Percentiles rank a stretch among this genome's conserved stretches.
phyloP scores from a whole-genome alignment of 1,140 invertebrate genomes.

The Trissolcus basalis region DNA sequence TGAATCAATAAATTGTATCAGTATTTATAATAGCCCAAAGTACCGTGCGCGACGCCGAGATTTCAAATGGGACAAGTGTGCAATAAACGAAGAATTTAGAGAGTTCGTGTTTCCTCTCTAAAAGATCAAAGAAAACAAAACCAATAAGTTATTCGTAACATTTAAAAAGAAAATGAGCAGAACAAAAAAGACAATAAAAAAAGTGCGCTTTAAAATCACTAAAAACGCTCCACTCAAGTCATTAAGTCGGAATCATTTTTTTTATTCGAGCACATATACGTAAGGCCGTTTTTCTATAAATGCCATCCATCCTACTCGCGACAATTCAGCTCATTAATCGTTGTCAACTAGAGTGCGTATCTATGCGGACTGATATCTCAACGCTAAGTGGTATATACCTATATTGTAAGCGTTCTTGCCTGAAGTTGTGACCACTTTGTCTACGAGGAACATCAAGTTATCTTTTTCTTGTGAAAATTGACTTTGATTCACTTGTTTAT shows the following conservation, averaged over 20 bases:
- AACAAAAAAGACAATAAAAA: too few relatives aligned
- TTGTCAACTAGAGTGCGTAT: conserved; percentile 33
- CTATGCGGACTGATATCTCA: conserved; percentile 19
- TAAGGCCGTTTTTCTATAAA: conserved; percentile 38
- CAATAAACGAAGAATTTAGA: conserved; percentile 32
- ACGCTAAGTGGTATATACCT: conserved; percentile 11
- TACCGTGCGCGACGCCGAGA: conserved; percentile 15
- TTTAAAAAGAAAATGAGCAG: too few relatives aligned
- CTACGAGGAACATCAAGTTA: too few relatives aligned
- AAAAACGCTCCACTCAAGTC: not conserved
- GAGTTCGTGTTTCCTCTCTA: conserved; percentile 17
- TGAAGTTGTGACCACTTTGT: too few relatives aligned
- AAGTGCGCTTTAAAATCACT: too few relatives aligned
- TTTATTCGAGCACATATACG: conserved; percentile 4
- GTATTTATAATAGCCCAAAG: conserved; percentile 1
- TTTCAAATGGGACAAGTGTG: conserved; percentile 42
- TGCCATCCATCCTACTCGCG: conserved; percentile 33
- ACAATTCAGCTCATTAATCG: conserved; percentile 46
- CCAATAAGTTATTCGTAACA: conserved; percentile 1
- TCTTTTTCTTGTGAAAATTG: too few relatives aligned
- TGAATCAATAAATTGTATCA: conserved; percentile 38
- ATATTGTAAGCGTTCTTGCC: not conserved
- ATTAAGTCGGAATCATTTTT: conserved; percentile 10
- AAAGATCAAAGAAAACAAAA: conserved; percentile 6
- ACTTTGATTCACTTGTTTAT: too few relatives aligned